Conservation (phyloP, 2,113 vertebrate genomes). For the Microtus pennsylvanicus region DNA sequence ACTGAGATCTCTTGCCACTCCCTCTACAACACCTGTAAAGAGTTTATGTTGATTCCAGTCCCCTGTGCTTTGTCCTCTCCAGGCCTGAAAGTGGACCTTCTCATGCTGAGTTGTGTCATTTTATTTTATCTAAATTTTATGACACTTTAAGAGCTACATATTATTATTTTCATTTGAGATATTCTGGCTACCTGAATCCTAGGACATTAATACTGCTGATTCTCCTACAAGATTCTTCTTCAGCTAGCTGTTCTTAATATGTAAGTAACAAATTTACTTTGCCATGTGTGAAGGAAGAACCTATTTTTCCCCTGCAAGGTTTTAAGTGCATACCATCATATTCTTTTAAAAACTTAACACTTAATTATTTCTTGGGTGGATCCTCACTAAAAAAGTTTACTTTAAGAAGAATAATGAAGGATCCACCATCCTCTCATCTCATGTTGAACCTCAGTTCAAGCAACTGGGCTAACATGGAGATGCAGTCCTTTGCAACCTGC, state of each 20-base stretch:
- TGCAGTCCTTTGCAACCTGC: background rate
- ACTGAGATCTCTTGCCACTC: background rate
- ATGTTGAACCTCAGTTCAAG: background rate
- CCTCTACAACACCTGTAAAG: background rate
- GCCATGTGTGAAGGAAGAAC: background rate
- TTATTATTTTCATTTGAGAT: background rate
- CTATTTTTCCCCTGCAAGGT: background rate
- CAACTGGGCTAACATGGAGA: background rate
- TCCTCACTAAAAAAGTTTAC: conserved; percentile 4
- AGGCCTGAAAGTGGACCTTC: background rate
- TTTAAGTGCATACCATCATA: background rate
- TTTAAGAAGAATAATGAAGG: background rate
- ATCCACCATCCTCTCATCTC: background rate
- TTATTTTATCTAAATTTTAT: background rate
- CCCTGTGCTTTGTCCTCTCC: background rate
- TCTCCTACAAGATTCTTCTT: background rate
- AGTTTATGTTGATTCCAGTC: background rate
- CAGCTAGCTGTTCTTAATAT: background rate
- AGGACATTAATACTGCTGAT: background rate
- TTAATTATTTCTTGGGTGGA: background rate
- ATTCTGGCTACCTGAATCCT: background rate
- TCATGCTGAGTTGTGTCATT: background rate
- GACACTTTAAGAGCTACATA: background rate
- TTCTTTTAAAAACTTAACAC: background rate
- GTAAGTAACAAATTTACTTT: background rate